Percentiles rank a stretch among this genome's conserved stretches.
Conservation (phyloP, 2,888 invertebrate genomes). For the Phania funesta region DNA sequence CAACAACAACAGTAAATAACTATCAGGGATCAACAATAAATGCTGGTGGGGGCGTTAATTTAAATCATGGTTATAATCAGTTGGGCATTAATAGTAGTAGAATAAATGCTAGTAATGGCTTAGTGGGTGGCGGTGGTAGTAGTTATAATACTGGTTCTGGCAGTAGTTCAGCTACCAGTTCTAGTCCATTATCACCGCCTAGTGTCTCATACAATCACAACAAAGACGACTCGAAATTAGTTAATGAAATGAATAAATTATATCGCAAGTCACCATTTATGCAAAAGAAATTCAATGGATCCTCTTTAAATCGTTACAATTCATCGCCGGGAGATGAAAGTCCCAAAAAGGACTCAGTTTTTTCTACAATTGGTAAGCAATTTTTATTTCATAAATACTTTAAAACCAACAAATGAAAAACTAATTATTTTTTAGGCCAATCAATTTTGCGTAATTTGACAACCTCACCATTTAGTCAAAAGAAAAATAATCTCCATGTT, state of each 20-base stretch:
- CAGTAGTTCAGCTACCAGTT: slow-evolving; percentile 70
- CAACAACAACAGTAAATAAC: slow-evolving; percentile 60
- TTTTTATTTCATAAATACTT: background rate
- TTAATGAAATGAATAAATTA: slow-evolving; percentile 75
- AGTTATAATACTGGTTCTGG: slow-evolving; percentile 66
- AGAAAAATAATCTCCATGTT: slow-evolving; percentile 73
- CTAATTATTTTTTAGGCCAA: slow-evolving; percentile 74
- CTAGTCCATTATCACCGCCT: slow-evolving; percentile 69
- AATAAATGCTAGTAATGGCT: background rate
- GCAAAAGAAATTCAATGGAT: slow-evolving; percentile 77
- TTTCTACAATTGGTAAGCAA: slow-evolving; percentile 77
- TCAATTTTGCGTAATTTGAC: slow-evolving; percentile 79
- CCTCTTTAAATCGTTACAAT: slow-evolving; percentile 66
- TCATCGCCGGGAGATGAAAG: slow-evolving; percentile 73
- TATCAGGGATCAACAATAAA: slow-evolving; percentile 68
- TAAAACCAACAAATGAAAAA: background rate
- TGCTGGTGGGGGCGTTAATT: slow-evolving; percentile 15
- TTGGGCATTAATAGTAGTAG: background rate
- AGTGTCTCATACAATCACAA: slow-evolving; percentile 57
- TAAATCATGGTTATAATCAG: background rate
- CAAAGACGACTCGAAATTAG: slow-evolving; percentile 69
- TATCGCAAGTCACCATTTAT: slow-evolving; percentile 80
- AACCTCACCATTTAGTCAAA: slow-evolving; percentile 79
- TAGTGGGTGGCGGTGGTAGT: slow-evolving; percentile 23
- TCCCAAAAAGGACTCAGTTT: slow-evolving; percentile 79